Evolutionary conservation across 2,113 vertebrate species (phyloP), one percentile per base, ranked within the genome.

Genomic region (Ovis canadensis): DNA sequence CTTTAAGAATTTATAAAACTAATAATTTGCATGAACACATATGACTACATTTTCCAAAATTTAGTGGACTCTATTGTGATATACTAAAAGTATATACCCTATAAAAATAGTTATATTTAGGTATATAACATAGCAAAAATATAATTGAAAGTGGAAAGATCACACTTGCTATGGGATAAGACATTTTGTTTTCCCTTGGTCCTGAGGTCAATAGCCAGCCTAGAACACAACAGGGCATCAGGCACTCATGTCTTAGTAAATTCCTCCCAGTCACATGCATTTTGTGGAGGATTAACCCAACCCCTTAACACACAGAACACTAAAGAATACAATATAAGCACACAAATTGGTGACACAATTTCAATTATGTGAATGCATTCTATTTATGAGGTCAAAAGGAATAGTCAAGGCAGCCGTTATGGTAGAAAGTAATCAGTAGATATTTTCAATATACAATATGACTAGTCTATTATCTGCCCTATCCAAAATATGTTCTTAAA

Each of bases 11-110:
- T 96, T 45, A 81, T 95, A 96, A 90, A 89, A 98, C 98, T 98
- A 98, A 98, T 97, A 98, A 98, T 98, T 98, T 99, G 98, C 99
- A 99, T 99, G 99, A 99, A 98, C 96, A 98, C 92, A 83, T 71
- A 98, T 98, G 97, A 98, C 94, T 98, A 97, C 90, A 94, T 98
- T 97, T 98, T 98, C 98, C 97, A 98, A 98, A 99, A 98, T 93
- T 94, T 98, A 98, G 97, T 98, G 94, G 52, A 98, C 95, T 98
- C 88, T 99, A 98, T 97, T 98, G 97, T 98, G 98, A 98, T 98
- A 98, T 98, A 98, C 96, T 98, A 98, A 99, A 98, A 92, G 97
- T 97, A 98, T 98, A 98, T 90, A 98, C 97, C 96, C 96, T 98
- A 86, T 98, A 98, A 98, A 96, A 93, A 98, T 97, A 98, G 98